A percentile compares a stretch with the other conserved stretches of the same genome.
phyloP scores from a whole-genome alignment of 2,797 vertebrate species.

The Borostomias antarcticus region DNA sequence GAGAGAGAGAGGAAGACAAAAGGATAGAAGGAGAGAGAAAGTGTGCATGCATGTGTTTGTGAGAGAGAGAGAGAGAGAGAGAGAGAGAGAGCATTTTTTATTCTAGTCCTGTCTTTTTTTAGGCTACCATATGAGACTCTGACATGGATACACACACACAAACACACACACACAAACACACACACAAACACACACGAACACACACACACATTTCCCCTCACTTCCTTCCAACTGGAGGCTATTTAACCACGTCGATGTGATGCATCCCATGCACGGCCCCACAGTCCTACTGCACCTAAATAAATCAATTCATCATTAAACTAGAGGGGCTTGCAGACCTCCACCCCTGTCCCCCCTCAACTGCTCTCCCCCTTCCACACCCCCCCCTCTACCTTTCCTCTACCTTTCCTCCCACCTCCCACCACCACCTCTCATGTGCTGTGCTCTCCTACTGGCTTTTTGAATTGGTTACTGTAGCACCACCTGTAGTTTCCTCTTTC shows the following conservation, averaged over 20 bases:
- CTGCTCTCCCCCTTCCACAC: too few relatives aligned
- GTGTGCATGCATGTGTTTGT: too few relatives aligned
- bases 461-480: too few relatives aligned
- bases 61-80: conserved; percentile 33
- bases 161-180: background rate
- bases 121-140: background rate
- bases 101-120: background rate
- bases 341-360: too few relatives aligned
- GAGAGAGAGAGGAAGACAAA: conserved; percentile 21
- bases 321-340: too few relatives aligned
- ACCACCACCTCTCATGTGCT: too few relatives aligned
- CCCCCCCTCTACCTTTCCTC: too few relatives aligned
- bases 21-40: conserved; percentile 9
- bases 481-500: too few relatives aligned
- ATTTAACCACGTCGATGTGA: background rate
- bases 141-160: background rate
- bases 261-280: background rate
- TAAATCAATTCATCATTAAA: background rate
- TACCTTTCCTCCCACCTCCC: too few relatives aligned
- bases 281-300: background rate
- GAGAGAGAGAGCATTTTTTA: conserved; percentile 37
- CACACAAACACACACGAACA: too few relatives aligned
- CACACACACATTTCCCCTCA: too few relatives aligned
- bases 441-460: too few relatives aligned
- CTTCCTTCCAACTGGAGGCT: background rate